Evolutionary conservation across 2,113 vertebrate genomes (phyloP).

Genomic region (Sylvietta virens): DNA sequence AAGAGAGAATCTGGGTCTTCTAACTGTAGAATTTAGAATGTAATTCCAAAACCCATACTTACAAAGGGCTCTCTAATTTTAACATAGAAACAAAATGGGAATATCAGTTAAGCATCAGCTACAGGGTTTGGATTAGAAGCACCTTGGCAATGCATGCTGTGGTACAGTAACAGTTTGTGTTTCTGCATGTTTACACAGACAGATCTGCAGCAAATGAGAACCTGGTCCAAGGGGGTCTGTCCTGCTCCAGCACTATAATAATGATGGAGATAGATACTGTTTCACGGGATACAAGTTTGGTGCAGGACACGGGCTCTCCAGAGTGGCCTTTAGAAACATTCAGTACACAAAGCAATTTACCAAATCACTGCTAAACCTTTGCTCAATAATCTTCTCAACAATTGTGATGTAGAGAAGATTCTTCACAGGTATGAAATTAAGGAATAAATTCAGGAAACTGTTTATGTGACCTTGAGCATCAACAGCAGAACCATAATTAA

Average conservation of each 20-base stretch:
- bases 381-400: not conserved
- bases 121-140: not conserved
- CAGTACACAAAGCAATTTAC: not conserved
- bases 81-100: not conserved
- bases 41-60: not conserved
- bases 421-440: not conserved
- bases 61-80: not conserved
- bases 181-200: not conserved
- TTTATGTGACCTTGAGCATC: not conserved
- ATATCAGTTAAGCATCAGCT: not conserved
- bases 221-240: not conserved
- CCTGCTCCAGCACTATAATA: not conserved
- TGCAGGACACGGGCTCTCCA: not conserved
- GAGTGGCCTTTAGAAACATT: not conserved
- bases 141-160: not conserved
- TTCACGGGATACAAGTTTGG: not conserved
- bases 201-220: not conserved
- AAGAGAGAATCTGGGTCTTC: not conserved
- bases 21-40: not conserved
- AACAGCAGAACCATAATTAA: slow-evolving; percentile 65
- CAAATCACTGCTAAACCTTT: not conserved
- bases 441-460: not conserved
- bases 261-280: not conserved
- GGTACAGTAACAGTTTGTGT: not conserved
- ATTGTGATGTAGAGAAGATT: not conserved